phyloP scores from a whole-genome alignment of 2,797 vertebrate genomes.

The Catamblyrhynchus diadema region DNA sequence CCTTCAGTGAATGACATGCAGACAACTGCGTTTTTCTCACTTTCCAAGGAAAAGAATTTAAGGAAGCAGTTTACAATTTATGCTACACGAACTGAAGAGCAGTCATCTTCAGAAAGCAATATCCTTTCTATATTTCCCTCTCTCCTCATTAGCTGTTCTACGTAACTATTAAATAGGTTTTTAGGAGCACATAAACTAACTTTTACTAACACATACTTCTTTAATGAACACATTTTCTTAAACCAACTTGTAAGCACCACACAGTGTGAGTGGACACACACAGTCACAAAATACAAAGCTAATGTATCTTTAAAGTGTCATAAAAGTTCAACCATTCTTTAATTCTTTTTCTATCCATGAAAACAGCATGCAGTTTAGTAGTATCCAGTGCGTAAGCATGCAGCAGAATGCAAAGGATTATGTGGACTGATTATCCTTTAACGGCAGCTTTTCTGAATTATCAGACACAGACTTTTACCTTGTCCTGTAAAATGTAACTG shows the following conservation, averaged over 20 bases:
- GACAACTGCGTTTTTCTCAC: not conserved
- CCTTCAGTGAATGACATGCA: not conserved
- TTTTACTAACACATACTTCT: not conserved
- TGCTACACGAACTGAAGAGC: not conserved
- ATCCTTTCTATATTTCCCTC: not conserved
- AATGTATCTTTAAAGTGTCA: not conserved
- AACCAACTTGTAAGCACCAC: not conserved
- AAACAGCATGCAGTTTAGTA: not conserved
- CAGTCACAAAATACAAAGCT: not conserved
- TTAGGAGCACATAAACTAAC: not conserved
- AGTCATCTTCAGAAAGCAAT: not conserved
- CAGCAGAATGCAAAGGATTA: not conserved
- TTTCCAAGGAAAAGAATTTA: not conserved
- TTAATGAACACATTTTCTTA: not conserved
- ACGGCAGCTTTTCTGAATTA: slow-evolving; percentile 47
- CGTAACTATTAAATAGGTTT: not conserved
- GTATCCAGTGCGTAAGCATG: not conserved
- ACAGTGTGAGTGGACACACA: accelerated
- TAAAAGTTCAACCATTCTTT: not conserved
- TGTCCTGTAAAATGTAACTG: not conserved
- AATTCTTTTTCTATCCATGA: not conserved
- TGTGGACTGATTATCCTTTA: slow-evolving; percentile 5
- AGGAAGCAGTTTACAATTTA: not conserved
- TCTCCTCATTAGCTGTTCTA: not conserved
- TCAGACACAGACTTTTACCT: not conserved